phyloP scores from a whole-genome alignment of 2,113 vertebrate genomes.

The Leptobrachium leishanense region DNA sequence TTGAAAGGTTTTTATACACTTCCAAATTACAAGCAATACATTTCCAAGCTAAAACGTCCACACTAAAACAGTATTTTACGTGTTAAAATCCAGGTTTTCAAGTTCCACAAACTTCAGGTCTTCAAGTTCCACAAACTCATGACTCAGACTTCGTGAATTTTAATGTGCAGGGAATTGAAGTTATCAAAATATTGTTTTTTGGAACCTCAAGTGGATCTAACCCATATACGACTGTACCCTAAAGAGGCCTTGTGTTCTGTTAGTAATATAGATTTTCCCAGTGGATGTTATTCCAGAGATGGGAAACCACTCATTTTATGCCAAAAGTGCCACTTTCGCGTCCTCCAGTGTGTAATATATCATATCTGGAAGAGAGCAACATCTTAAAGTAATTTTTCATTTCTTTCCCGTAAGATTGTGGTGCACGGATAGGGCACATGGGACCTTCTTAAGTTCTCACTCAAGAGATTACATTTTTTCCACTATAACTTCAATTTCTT shows the following conservation, averaged over 20 bases:
- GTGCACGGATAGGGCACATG: slow-evolving; percentile 33
- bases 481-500: slow-evolving; percentile 24
- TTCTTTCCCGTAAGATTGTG: slow-evolving; percentile 35
- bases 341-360: slow-evolving; percentile 36
- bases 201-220: slow-evolving; percentile 16
- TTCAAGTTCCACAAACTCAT: too few species aligned
- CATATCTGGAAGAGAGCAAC: slow-evolving; percentile 32
- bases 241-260: slow-evolving; percentile 17
- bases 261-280: slow-evolving; percentile 33
- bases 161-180: slow-evolving; percentile 41
- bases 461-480: slow-evolving; percentile 36
- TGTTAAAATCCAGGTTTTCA: too few species aligned
- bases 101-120: too few species aligned
- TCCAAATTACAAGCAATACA: too few species aligned
- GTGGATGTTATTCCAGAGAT: slow-evolving; percentile 18
- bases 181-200: slow-evolving; percentile 45
- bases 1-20: too few species aligned
- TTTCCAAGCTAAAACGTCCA: too few species aligned
- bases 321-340: slow-evolving; percentile 30
- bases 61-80: too few species aligned
- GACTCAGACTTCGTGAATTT: not conserved
- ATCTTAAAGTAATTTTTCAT: slow-evolving; percentile 34
- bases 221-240: slow-evolving; percentile 35
- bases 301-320: slow-evolving; percentile 21
- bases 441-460: slow-evolving; percentile 36